Evolutionary conservation across 2,113 vertebrate species (phyloP).

Genomic region (Etheostoma cragini): DNA sequence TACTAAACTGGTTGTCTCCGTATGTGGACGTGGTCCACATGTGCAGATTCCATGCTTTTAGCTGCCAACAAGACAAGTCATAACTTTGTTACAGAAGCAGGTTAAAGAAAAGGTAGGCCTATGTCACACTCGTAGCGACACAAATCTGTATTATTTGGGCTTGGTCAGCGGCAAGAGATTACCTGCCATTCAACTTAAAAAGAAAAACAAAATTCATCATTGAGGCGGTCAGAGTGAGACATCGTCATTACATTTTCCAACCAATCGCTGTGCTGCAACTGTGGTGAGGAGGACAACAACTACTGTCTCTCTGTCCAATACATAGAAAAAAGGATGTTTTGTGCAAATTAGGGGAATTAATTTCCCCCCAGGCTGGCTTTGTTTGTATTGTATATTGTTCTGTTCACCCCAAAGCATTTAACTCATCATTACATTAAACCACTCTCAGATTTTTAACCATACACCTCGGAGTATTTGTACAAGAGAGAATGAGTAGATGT

Average conservation of each 20-base stretch:
- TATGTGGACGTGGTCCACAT: neutral
- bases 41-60: neutral
- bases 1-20: neutral
- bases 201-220: constrained; percentile 15
- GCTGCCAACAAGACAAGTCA: neutral
- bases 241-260: neutral
- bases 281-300: neutral
- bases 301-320: neutral
- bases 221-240: neutral
- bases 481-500: constrained; percentile 69
- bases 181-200: constrained; percentile 8
- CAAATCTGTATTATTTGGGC: constrained; percentile 1
- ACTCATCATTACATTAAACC: constrained; percentile 45
- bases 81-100: neutral
- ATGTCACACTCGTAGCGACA: neutral
- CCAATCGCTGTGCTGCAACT: neutral
- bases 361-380: constrained; percentile 19
- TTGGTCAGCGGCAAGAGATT: neutral
- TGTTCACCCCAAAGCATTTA: constrained; percentile 33
- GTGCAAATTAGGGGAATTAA: constrained; percentile 28
- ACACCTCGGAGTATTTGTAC: constrained; percentile 60
- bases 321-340: neutral
- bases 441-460: constrained; percentile 48
- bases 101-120: too few relatives aligned
- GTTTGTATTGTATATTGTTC: constrained; percentile 9